Evolutionary conservation across 2,113 vertebrate species (phyloP).

Genomic region (Cyprinodon tularosa): DNA sequence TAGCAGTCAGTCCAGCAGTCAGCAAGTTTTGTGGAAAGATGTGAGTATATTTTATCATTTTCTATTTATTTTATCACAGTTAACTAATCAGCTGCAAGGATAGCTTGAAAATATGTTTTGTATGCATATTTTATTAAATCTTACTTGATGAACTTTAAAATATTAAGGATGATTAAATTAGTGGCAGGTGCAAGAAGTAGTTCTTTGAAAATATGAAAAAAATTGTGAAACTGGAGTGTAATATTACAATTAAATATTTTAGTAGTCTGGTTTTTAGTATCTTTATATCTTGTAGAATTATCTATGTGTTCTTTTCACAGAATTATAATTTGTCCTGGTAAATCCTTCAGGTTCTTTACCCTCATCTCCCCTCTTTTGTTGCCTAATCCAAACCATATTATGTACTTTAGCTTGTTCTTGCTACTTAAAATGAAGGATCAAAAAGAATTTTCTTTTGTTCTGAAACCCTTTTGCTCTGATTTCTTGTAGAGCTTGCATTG

Average conservation of each 20-base stretch:
- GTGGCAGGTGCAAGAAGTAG: constrained; percentile 9
- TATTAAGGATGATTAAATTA: constrained; percentile 24
- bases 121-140: constrained; percentile 5
- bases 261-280: constrained; percentile 6
- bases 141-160: not conserved
- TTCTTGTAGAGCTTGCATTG: constrained; percentile 24
- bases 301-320: constrained; percentile 7
- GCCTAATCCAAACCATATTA: constrained; percentile 39
- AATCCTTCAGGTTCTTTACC: constrained; percentile 46
- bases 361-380: constrained; percentile 34
- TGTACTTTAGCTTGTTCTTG: constrained; percentile 29
- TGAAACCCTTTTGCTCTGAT: constrained; percentile 14
- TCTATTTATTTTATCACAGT: constrained; percentile 21
- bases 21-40: constrained; percentile 81
- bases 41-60: constrained; percentile 68
- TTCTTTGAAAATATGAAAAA: constrained; percentile 2
- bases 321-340: constrained; percentile 46
- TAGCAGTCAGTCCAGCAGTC: constrained; percentile 70
- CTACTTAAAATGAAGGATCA: constrained; percentile 18
- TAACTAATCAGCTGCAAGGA: constrained; percentile 1
- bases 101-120: not conserved
- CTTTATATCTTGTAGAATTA: not conserved
- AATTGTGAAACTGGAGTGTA: constrained; percentile 14
- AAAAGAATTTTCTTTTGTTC: constrained; percentile 15
- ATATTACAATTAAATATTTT: constrained; percentile 28